phyloP scores from a whole-genome alignment of 2,888 invertebrate genomes.

The Crioceris asparagi region DNA sequence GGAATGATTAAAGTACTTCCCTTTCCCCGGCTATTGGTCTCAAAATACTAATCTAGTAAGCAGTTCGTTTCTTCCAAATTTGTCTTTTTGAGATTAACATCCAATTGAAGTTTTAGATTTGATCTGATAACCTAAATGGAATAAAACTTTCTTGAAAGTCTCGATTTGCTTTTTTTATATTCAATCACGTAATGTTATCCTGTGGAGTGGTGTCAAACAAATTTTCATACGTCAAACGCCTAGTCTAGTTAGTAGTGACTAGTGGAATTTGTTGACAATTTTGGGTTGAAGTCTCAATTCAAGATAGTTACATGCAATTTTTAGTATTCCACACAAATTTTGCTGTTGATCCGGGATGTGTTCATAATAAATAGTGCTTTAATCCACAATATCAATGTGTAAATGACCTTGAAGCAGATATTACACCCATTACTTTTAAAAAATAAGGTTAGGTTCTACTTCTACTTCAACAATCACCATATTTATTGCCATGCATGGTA shows the following conservation, averaged over 20 bases:
- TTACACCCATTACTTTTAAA: slow-evolving; percentile 38
- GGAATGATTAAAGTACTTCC: slow-evolving; percentile 16
- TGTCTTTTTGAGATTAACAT: slow-evolving; percentile 16
- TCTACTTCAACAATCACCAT: slow-evolving; percentile 33
- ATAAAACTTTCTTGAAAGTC: no score
- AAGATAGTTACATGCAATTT: no score
- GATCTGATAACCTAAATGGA: no score
- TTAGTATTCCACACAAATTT: slow-evolving; percentile 3
- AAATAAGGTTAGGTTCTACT: slow-evolving; percentile 37
- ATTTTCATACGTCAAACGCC: slow-evolving; percentile 21
- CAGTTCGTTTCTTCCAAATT: slow-evolving; percentile 27
- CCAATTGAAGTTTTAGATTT: slow-evolving; percentile 4
- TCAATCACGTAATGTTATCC: slow-evolving; percentile 21
- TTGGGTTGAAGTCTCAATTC: slow-evolving; percentile 2
- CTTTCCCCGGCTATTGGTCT: slow-evolving; percentile 17
- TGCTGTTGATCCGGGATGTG: no score
- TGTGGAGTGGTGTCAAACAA: slow-evolving; percentile 21
- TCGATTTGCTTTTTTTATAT: no score
- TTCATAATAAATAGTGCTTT: no score
- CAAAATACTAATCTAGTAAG: slow-evolving; percentile 11
- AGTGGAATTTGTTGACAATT: slow-evolving; percentile 20
- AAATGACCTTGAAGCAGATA: slow-evolving; percentile 38
- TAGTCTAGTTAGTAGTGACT: slow-evolving; percentile 18
- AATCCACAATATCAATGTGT: slow-evolving; percentile 9
- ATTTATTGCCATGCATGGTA: slow-evolving; percentile 37